These are phyloP conservation scores for Heliconius ismenius DNA, from an alignment of 2,888 invertebrate genomes.

Conservation along the genomic window DNA sequence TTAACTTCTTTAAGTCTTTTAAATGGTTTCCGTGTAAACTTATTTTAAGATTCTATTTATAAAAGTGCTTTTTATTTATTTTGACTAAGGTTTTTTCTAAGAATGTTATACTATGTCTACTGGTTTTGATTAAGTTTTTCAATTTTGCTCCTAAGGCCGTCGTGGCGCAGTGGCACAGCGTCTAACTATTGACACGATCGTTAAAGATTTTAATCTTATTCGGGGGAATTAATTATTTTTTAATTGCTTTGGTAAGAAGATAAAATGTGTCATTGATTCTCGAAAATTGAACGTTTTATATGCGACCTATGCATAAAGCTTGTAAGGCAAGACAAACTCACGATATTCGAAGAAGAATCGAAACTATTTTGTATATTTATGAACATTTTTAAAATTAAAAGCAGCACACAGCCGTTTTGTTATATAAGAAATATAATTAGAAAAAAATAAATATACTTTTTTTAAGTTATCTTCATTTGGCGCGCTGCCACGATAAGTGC, in stretches of 20 bases:
- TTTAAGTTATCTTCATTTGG: slow-evolving; percentile 24
- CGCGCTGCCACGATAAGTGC: slow-evolving; percentile 25
- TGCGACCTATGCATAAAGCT: no score
- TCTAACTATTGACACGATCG: neutral
- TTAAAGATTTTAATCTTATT: neutral
- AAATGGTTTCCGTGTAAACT: neutral
- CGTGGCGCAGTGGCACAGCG: no score
- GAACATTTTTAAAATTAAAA: neutral
- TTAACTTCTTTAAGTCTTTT: neutral
- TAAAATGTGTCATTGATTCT: no score
- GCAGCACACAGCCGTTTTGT: neutral
- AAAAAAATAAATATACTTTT: slow-evolving; percentile 8
- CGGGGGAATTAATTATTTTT: neutral
- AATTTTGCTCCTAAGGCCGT: no score
- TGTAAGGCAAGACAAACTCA: no score
- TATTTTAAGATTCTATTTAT: neutral
- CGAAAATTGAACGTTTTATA: no score
- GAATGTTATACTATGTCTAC: no score
- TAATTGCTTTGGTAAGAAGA: no score
- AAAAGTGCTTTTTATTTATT: neutral
- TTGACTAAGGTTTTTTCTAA: no score
- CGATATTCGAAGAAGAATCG: neutral
- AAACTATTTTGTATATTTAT: neutral
- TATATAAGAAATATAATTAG: slow-evolving; percentile 20
- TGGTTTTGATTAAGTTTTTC: no score